A percentile compares a stretch with the other conserved stretches of the same genome.
phyloP scores from a whole-genome alignment of 64 coral and sea anemone species.

The Montipora sp. region DNA sequence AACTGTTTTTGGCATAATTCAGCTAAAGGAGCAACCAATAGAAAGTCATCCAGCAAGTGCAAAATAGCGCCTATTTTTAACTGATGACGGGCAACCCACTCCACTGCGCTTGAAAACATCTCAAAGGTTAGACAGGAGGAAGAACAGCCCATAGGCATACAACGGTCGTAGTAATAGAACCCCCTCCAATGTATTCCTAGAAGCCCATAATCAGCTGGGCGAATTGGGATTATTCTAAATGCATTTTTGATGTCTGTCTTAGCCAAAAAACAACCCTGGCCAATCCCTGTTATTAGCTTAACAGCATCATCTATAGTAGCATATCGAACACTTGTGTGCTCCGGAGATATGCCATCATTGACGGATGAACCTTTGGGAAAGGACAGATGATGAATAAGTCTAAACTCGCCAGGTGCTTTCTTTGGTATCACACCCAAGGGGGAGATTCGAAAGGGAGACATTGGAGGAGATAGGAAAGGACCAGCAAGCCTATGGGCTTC shows the following conservation, averaged over 20 bases:
- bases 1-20: neutral
- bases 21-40: neutral
- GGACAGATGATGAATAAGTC: neutral
- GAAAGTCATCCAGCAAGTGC: neutral
- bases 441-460: neutral
- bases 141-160: constrained; percentile 22
- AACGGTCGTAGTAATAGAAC: neutral
- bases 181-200: neutral
- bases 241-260: constrained; percentile 9
- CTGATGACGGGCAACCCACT: neutral
- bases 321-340: neutral
- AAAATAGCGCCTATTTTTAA: neutral
- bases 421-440: neutral
- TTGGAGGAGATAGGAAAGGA: constrained; percentile 6
- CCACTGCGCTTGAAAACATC: neutral
- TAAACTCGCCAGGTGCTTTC: neutral
- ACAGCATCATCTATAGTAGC: neutral
- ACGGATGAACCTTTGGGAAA: neutral
- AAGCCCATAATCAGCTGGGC: neutral
- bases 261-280: neutral
- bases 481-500: constrained; percentile 30
- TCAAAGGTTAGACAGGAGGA: constrained; percentile 2
- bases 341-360: neutral
- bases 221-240: constrained; percentile 7
- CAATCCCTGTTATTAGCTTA: neutral